These are phyloP conservation scores for Mnemiopsis leidyi DNA, from an alignment of 37 sponge, comb jelly and placozoan genomes.

Conservation along the genomic window DNA sequence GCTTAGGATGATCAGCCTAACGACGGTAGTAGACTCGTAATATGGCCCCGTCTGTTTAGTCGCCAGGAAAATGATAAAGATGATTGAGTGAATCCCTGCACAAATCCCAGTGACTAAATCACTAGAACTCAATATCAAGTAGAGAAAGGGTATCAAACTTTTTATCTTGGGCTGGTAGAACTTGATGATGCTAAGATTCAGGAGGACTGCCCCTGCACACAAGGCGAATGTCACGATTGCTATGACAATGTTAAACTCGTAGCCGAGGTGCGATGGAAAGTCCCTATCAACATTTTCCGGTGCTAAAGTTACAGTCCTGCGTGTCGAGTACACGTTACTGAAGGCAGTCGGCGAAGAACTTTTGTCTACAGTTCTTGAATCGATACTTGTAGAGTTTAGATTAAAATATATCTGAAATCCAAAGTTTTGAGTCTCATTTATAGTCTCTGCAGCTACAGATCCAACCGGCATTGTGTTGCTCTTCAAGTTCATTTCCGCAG, in stretches of 20 bases:
- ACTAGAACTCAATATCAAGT: slow-evolving; percentile 5
- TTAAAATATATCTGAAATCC: too few species aligned
- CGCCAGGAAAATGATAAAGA: background rate
- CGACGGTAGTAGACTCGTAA: background rate
- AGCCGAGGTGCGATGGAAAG: background rate
- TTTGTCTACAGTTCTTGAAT: too few species aligned
- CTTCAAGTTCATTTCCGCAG: too few species aligned
- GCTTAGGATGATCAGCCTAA: background rate
- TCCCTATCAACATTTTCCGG: too few species aligned
- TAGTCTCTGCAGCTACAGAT: too few species aligned
- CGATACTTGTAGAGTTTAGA: too few species aligned
- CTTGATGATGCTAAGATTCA: background rate
- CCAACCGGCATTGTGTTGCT: too few species aligned
- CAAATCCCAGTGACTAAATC: background rate
- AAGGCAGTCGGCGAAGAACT: too few species aligned
- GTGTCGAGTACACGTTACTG: too few species aligned
- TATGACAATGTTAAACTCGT: background rate
- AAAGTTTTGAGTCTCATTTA: too few species aligned
- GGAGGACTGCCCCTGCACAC: background rate
- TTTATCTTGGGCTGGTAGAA: background rate
- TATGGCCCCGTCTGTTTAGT: background rate
- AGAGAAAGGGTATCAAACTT: background rate
- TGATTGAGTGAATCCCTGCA: background rate
- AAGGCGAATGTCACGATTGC: background rate
- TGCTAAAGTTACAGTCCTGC: too few species aligned